Evolutionary conservation across 2,113 vertebrate species (phyloP).

Genomic region (Rynchops niger): DNA sequence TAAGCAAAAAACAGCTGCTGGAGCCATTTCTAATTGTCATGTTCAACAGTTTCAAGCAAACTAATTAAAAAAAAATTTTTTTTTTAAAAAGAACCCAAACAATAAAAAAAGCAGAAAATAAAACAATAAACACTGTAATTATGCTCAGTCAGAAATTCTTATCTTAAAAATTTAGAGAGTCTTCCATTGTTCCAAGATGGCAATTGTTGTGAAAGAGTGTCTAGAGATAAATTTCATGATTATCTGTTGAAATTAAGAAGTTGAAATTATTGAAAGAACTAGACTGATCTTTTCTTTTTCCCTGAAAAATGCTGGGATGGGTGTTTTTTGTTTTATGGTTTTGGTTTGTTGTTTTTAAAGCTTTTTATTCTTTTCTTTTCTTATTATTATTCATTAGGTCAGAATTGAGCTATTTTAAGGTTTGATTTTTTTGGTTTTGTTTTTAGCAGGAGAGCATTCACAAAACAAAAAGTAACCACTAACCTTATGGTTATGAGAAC

Average conservation of each 20-base stretch:
- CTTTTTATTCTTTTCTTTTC: background rate
- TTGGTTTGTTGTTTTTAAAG: background rate
- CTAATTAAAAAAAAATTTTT: background rate
- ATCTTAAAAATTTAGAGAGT: background rate
- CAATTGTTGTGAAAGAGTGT: background rate
- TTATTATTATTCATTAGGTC: background rate
- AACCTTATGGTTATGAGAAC: background rate
- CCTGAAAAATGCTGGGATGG: background rate
- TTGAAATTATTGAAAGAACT: background rate
- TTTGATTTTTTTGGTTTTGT: background rate
- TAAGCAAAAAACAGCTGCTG: background rate
- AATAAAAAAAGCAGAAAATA: background rate
- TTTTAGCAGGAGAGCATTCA: background rate
- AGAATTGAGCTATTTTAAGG: background rate
- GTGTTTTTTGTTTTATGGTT: background rate
- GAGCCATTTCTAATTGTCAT: background rate
- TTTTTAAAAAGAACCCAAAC: background rate
- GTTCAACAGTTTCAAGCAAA: background rate
- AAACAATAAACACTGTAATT: background rate
- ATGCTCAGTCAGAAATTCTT: background rate
- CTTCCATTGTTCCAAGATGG: background rate
- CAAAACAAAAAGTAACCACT: background rate
- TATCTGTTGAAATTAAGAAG: background rate
- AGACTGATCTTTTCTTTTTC: fast-evolving
- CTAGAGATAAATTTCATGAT: background rate